A percentile compares a stretch with the other conserved stretches of the same genome.
Conservation (phyloP, 2,888 invertebrate genomes). For the Asteroscopus sphinx region DNA sequence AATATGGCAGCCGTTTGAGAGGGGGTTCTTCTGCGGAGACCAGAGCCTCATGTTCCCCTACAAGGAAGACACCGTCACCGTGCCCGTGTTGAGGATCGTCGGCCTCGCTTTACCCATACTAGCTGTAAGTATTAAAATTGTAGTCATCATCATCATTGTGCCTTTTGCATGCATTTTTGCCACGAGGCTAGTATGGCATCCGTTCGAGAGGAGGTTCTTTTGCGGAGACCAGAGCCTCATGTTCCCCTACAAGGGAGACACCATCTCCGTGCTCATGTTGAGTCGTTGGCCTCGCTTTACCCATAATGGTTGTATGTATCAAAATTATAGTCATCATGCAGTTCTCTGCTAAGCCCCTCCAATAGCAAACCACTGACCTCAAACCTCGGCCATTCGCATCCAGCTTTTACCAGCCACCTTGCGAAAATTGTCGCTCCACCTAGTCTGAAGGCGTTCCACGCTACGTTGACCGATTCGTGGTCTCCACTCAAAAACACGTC, state of each 20-base stretch:
- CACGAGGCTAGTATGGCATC: conserved; percentile 76
- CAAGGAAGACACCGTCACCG: conserved; percentile 93
- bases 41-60: conserved; percentile 96
- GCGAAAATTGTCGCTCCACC: too few relatives aligned
- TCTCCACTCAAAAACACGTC: too few relatives aligned
- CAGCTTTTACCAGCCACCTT: too few relatives aligned
- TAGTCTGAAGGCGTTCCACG: too few relatives aligned
- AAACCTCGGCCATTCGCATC: too few relatives aligned
- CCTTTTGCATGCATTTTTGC: conserved; percentile 65
- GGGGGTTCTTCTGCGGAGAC: conserved; percentile 99
- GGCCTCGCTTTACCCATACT: conserved; percentile 92
- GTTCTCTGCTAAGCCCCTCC: too few relatives aligned
- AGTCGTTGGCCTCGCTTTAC: conserved; percentile 93
- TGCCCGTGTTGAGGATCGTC: conserved; percentile 91
- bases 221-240: conserved; percentile 97
- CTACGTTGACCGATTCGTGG: too few relatives aligned
- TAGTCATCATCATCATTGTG: too few relatives aligned
- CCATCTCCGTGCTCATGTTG: conserved; percentile 92
- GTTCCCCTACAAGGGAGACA: conserved; percentile 95
- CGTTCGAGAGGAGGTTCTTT: conserved; percentile 96
- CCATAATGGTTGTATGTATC: conserved; percentile 91
- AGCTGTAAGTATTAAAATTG: conserved; percentile 89
- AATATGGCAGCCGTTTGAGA: conserved; percentile 90
- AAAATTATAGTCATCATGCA: too few relatives aligned
- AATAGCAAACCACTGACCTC: too few relatives aligned